Base-by-base conservation (phyloP, 2,113 vertebrate genomes). In the Baryphthengus martii region DNA sequence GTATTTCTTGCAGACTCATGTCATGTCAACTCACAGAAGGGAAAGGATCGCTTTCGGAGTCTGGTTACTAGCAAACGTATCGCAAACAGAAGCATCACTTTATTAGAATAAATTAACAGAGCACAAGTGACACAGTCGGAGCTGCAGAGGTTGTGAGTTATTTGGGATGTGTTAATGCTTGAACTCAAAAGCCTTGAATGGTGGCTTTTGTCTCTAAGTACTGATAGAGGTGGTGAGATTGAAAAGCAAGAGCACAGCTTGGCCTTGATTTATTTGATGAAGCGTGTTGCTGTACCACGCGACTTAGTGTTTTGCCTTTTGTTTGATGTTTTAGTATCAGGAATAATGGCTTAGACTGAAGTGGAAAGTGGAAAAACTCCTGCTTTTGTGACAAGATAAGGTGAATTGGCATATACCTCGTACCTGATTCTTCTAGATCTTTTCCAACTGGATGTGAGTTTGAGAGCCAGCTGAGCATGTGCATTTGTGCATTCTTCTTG, bases 391-490 rank as follows among this genome's bases (percentile, higher is more conserved):
- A 74, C 37, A 35, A 26, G 49, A 20, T 73, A 37, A 77, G 25
- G 14, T 21, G 66, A 10, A 40, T 18, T 53, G 47, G 45, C 13
- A 13, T 55, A 23, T 52, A 42, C 17, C 29, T 5, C 0, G 2
- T 70, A 45, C 5, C 1, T 28, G 56, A 10, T 47, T 61, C 10
- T 90, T 78, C 4, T 55, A 17, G 19, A 9, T 59, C 3, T 37
- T 0, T 40, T 79, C 53, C 65, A 40, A 7, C n/a, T 66, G 49
- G 49, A 13, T 71, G n/a, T 8, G 35, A 2, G 19, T 68, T 40
- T 58, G 74, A 35, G 55, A 79, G 21, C 9, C 12, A 5, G 28
- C 6, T 59, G 25, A 17, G 9, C 14, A 20, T 0, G 0, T 12
- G 7, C 11, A 1, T 11, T 10, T n/a, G 44, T 23, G 20, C 4